Evolutionary conservation across 2,113 vertebrate species (phyloP).

Genomic region (Callospermophilus lateralis): DNA sequence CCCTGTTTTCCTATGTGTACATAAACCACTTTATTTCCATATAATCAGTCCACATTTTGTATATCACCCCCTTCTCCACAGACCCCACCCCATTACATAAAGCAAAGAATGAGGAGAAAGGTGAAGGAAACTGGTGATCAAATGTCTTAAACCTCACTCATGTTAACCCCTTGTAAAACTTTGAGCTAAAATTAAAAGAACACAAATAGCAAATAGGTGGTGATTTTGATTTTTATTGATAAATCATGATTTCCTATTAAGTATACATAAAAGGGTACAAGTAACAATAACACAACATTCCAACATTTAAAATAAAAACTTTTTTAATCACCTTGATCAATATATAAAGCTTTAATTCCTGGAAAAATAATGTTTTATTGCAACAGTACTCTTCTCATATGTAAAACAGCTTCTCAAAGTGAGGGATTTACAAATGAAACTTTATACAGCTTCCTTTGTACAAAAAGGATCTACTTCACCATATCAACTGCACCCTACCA

Average conservation of each 20-base stretch:
- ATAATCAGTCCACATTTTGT: background rate
- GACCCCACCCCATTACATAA: background rate
- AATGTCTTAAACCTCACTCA: background rate
- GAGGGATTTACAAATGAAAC: background rate
- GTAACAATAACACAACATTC: conserved; percentile 13
- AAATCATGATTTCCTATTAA: conserved; percentile 49
- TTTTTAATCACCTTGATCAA: conserved; percentile 52
- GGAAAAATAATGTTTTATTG: conserved; percentile 32
- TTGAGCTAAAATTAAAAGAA: conserved; percentile 45
- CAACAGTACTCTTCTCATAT: conserved; percentile 40
- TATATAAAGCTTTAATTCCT: conserved; percentile 50
- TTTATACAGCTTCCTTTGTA: conserved; percentile 46
- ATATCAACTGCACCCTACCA: background rate
- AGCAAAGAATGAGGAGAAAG: background rate
- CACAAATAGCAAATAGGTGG: background rate
- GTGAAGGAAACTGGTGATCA: background rate
- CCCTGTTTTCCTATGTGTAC: background rate
- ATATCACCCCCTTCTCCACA: background rate
- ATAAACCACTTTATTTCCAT: background rate
- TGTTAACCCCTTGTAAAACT: background rate
- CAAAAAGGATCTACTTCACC: background rate
- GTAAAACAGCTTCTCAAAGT: conserved; percentile 47
- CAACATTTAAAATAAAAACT: conserved; percentile 61
- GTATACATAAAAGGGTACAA: conserved; percentile 7
- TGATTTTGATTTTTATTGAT: conserved; percentile 69